Evolutionary conservation across 2,888 invertebrate species (phyloP).

Genomic region (Sericinus montela): DNA sequence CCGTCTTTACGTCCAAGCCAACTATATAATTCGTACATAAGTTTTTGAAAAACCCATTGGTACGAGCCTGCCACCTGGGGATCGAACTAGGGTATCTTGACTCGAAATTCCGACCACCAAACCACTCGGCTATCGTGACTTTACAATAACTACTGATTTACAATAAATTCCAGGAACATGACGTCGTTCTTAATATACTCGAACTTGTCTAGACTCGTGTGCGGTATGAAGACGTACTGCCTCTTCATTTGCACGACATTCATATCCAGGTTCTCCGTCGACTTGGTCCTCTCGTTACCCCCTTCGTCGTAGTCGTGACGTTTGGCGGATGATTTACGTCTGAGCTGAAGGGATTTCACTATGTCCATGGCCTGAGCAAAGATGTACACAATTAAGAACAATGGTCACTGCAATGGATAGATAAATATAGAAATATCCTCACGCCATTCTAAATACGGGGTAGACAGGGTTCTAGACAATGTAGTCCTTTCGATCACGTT

Average conservation of each 20-base stretch:
- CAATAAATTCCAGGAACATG: slow-evolving; percentile 80
- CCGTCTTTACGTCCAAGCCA: too few relatives aligned
- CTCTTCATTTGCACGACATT: slow-evolving; percentile 58
- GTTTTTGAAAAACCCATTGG: too few relatives aligned
- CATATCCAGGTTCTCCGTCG: slow-evolving; percentile 54
- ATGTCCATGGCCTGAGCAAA: slow-evolving; percentile 83
- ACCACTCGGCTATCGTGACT: too few relatives aligned
- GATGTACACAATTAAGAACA: too few relatives aligned
- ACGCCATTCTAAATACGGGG: too few relatives aligned
- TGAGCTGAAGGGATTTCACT: slow-evolving; percentile 78
- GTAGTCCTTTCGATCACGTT: too few relatives aligned
- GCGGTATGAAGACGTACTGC: slow-evolving; percentile 83
- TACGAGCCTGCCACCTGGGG: too few relatives aligned
- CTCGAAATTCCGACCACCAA: not conserved
- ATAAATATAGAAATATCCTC: too few relatives aligned
- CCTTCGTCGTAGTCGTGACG: slow-evolving; percentile 57
- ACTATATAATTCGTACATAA: too few relatives aligned
- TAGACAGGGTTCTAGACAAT: too few relatives aligned
- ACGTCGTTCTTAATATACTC: slow-evolving; percentile 80
- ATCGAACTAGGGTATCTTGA: too few relatives aligned
- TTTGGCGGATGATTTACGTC: slow-evolving; percentile 60
- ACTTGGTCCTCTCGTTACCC: slow-evolving; percentile 43
- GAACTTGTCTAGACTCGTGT: slow-evolving; percentile 79
- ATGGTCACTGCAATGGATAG: too few relatives aligned
- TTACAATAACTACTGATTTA: slow-evolving; percentile 41